Conservation (phyloP, 2,797 vertebrate species). For the Pelobates cultripes region DNA sequence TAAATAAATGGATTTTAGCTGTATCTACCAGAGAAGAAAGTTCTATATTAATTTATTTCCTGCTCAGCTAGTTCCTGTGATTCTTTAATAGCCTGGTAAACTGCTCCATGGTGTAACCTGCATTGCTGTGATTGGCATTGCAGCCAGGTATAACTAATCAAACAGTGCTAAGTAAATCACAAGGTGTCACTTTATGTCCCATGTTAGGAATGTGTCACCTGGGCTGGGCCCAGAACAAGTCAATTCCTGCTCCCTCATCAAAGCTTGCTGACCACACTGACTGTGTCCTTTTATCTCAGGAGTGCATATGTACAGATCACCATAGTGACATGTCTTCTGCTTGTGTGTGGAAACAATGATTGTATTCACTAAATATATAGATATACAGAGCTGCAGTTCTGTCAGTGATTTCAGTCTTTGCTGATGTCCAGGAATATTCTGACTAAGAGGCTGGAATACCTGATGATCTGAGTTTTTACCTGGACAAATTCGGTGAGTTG, state of each 20-base stretch:
- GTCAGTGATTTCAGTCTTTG: background rate
- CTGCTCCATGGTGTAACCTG: background rate
- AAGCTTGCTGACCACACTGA: conserved; percentile 6
- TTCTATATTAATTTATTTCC: background rate
- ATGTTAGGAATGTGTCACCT: background rate
- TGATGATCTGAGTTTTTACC: background rate
- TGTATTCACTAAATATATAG: background rate
- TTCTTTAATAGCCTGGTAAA: background rate
- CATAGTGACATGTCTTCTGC: conserved; percentile 28
- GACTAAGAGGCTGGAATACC: background rate
- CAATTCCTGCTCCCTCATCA: background rate
- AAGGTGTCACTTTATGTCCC: too few relatives aligned
- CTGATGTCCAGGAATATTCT: background rate
- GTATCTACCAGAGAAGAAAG: background rate
- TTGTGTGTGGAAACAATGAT: background rate
- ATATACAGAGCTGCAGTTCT: background rate
- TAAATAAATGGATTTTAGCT: conserved; percentile 3
- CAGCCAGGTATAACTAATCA: background rate
- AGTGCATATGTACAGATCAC: conserved; percentile 37
- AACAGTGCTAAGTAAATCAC: too few relatives aligned
- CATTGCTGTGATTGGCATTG: background rate
- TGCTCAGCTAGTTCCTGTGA: background rate
- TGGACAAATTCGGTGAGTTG: background rate
- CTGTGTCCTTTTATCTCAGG: background rate
- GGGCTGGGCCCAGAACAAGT: background rate